Evolutionary conservation across 2,888 invertebrate genomes (phyloP).

Genomic region (Limnephilus rhombicus): DNA sequence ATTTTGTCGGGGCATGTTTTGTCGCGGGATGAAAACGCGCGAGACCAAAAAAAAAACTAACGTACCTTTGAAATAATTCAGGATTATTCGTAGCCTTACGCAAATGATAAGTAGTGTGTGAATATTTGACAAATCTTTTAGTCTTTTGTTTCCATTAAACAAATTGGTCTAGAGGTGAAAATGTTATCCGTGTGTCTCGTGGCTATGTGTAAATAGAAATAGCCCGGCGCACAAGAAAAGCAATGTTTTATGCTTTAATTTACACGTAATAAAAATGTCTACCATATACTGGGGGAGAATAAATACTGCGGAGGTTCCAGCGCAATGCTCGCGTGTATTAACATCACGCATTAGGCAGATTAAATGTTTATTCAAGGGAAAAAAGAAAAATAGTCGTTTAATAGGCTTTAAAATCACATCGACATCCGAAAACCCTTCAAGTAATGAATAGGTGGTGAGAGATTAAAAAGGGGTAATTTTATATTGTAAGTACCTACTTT

Average conservation of each 20-base stretch:
- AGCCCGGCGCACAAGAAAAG: slow-evolving; percentile 25
- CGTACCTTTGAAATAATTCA: too few relatives aligned
- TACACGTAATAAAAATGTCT: slow-evolving; percentile 60
- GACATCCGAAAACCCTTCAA: not conserved
- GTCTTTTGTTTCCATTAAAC: not conserved
- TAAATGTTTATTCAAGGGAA: slow-evolving; percentile 10
- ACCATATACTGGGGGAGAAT: slow-evolving; percentile 6
- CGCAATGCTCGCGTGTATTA: slow-evolving; percentile 10
- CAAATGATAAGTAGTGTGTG: not conserved
- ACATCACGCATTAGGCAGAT: slow-evolving; percentile 28
- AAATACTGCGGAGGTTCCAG: not conserved
- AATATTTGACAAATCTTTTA: not conserved
- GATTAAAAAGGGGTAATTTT: not conserved
- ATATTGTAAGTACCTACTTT: not conserved
- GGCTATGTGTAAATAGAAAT: not conserved
- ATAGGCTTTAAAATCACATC: slow-evolving; percentile 1
- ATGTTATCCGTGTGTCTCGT: not conserved
- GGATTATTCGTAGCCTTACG: not conserved
- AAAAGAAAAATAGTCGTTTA: not conserved
- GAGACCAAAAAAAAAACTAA: too few relatives aligned
- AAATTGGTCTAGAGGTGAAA: slow-evolving; percentile 34
- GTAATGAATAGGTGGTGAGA: slow-evolving; percentile 1
- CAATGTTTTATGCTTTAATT: slow-evolving; percentile 60
- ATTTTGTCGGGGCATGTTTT: too few relatives aligned
- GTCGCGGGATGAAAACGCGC: too few relatives aligned